A percentile compares a stretch with the other conserved stretches of the same genome.
phyloP scores from a whole-genome alignment of 2,888 invertebrate species.

The Hemicrepidius hirtus region DNA sequence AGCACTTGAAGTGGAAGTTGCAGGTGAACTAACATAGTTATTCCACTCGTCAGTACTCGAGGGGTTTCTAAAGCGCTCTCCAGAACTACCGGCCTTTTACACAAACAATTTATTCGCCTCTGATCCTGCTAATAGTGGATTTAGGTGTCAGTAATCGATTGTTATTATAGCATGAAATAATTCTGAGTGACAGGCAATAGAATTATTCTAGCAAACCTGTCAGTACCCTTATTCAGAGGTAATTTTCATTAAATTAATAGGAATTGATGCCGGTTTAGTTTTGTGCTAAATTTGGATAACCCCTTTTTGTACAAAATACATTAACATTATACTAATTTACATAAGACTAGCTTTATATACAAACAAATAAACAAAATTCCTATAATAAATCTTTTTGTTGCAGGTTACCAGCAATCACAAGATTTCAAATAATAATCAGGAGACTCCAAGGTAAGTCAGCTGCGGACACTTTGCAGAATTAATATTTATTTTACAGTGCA shows the following conservation, averaged over 20 bases:
- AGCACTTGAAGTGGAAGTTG: constrained; percentile 39
- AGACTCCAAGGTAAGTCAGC: constrained; percentile 58
- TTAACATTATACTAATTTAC: too few relatives aligned
- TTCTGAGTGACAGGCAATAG: not conserved
- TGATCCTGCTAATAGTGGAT: constrained; percentile 25
- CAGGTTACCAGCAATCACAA: constrained; percentile 57
- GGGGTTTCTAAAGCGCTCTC: constrained; percentile 45
- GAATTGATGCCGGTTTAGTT: not conserved
- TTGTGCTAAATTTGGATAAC: too few relatives aligned
- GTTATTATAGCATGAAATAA: not conserved
- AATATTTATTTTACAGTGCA: constrained; percentile 25
- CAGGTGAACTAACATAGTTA: constrained; percentile 52
- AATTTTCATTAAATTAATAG: constrained; percentile 4
- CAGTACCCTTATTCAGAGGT: not conserved
- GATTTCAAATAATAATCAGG: constrained; percentile 59
- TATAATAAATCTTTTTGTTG: constrained; percentile 46
- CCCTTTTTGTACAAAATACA: too few relatives aligned
- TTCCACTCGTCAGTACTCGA: constrained; percentile 40
- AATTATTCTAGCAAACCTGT: not conserved
- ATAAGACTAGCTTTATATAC: too few relatives aligned
- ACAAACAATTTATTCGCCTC: constrained; percentile 40
- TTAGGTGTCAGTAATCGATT: not conserved
- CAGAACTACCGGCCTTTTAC: constrained; percentile 32
- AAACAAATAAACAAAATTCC: too few relatives aligned
- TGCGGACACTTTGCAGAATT: constrained; percentile 22